Conservation (phyloP, 2,888 invertebrate species). For the Tineola bisselliella region DNA sequence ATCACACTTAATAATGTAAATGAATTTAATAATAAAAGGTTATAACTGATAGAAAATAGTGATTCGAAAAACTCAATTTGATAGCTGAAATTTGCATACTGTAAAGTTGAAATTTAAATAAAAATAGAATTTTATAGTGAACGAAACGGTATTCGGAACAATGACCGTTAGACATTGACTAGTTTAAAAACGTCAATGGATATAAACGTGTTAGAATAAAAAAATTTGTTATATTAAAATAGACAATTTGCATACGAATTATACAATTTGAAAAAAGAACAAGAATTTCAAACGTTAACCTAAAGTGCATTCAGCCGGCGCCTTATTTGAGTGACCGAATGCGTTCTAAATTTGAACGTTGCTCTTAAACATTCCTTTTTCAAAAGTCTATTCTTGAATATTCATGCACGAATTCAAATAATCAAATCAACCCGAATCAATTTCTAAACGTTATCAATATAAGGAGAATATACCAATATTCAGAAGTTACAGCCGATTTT, state of each 20-base stretch:
- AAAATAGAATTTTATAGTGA: not conserved
- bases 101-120: not conserved
- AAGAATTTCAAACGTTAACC: not conserved
- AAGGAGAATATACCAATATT: not conserved
- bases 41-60: no score
- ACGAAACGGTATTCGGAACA: not conserved
- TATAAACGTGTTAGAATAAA: not conserved
- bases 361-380: slow-evolving; percentile 37
- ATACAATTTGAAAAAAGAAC: slow-evolving; percentile 6
- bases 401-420: not conserved
- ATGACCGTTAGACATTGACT: not conserved
- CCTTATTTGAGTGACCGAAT: slow-evolving; percentile 33
- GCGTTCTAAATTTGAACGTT: slow-evolving; percentile 45
- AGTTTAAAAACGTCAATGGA: not conserved
- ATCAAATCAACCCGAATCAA: no score
- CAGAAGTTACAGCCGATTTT: slow-evolving; percentile 27
- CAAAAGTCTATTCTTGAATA: slow-evolving; percentile 20
- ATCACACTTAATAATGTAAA: no score
- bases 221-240: not conserved
- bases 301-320: slow-evolving; percentile 15
- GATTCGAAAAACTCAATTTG: not conserved
- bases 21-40: no score
- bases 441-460: not conserved
- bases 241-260: slow-evolving; percentile 3
- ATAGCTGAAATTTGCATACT: not conserved